phyloP scores from a whole-genome alignment of 1,140 invertebrate species.

The Bombus confusus region DNA sequence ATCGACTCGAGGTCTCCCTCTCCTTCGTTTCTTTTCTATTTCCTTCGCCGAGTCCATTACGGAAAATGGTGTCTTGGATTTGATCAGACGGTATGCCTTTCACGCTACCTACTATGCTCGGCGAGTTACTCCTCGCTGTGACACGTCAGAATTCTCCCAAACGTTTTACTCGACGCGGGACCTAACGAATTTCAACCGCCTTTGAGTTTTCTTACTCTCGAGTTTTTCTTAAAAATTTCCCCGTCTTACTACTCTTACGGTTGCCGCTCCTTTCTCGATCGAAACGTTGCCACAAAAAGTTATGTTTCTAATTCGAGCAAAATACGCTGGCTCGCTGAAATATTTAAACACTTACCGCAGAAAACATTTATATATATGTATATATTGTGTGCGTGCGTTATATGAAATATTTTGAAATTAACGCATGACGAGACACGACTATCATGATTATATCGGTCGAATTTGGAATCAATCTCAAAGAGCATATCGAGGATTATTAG shows the following conservation, averaged over 20 bases:
- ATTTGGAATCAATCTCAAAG: too few species aligned
- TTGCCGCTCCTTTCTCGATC: too few species aligned
- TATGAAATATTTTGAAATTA: too few species aligned
- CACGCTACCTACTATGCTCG: neutral
- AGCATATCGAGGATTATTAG: too few species aligned
- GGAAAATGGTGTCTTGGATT: slow-evolving; percentile 41
- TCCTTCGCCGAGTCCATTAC: slow-evolving; percentile 45
- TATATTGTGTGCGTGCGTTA: too few species aligned
- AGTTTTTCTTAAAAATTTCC: neutral
- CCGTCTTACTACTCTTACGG: too few species aligned
- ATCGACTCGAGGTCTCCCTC: neutral
- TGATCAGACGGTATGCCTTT: slow-evolving; percentile 38
- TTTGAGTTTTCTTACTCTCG: neutral
- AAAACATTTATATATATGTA: neutral
- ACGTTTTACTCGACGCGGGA: slow-evolving; percentile 17
- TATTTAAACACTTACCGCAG: too few species aligned
- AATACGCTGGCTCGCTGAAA: too few species aligned
- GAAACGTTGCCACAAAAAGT: neutral
- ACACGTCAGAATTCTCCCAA: slow-evolving; percentile 17
- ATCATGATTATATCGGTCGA: too few species aligned
- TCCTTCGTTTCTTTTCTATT: slow-evolving; percentile 36
- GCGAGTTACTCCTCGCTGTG: neutral
- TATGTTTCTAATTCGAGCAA: neutral
- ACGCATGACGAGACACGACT: too few species aligned
- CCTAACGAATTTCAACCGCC: slow-evolving; percentile 22